Evolutionary conservation across 2,888 invertebrate species (phyloP), one percentile per base, ranked within the genome.

Genomic region (Dicyrtomina minuta): DNA sequence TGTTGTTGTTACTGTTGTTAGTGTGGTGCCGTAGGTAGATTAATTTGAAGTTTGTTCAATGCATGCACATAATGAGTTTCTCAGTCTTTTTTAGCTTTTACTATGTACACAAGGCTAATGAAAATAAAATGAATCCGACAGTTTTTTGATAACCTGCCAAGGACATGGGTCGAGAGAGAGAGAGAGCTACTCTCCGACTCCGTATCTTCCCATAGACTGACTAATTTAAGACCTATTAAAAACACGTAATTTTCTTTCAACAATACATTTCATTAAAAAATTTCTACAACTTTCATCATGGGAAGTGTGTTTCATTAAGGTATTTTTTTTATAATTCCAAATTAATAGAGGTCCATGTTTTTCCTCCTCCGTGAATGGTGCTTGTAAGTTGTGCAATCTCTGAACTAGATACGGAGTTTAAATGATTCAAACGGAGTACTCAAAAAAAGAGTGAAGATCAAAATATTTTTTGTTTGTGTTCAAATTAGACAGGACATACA

Each of bases 241-340:
- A 58, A 66, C 56, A 43, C 24, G 66, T 58, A 66, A 66, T 66
- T 66, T 66, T 56, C 41, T 27, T 33, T n/a, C 39, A 66, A 66
- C 66, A 66, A 66, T 66, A 44, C 56, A 22, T 43, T 66, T 66
- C 56, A 66, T 66, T 66, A 66, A 66, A 62, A 53, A 44, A 43
- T 58, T 56, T 66, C 56, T 56, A 26, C 56, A 62, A 46, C 3
- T 10, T 20, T 51, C 22, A 8, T 39, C 20, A 39, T 41, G 33
- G 39, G 60, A 17, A 44, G 17, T 49, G 26, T 12, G 27, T 59
- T 62, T 49, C 62, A 62, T 49, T 46, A 27, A 62, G 62, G 44
- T 22, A 27, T 41, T 60, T 60, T 60, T 59, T 59, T 43, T 58
- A 33, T 41, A 62, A 62, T 62, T 62, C 49, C 33, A 62, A 62